Conservation (phyloP, 2,797 vertebrate species). For the Sebastes goodei region DNA sequence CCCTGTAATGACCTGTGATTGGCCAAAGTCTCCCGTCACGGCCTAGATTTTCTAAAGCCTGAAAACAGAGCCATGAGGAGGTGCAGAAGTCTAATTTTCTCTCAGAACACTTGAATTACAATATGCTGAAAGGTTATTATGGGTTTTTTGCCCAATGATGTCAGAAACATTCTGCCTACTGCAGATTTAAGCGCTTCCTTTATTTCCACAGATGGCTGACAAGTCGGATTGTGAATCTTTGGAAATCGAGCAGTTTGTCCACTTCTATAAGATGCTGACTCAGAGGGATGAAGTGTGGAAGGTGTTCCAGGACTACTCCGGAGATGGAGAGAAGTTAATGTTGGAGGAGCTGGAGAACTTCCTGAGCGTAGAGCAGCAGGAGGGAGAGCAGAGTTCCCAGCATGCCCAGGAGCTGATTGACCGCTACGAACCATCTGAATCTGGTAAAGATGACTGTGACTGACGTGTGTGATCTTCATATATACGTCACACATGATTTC, state of each 20-base stretch:
- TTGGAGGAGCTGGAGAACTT: conserved; percentile 91
- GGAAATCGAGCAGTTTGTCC: conserved; percentile 92
- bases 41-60: too few species aligned
- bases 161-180: accelerated
- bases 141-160: too few species aligned
- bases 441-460: conserved; percentile 75
- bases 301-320: conserved; percentile 90
- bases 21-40: too few species aligned
- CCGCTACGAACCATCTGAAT: conserved; percentile 89
- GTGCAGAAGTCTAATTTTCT: too few species aligned
- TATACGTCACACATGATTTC: neutral
- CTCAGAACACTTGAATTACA: too few species aligned
- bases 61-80: too few species aligned
- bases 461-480: neutral
- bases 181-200: neutral
- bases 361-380: conserved; percentile 87
- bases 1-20: too few species aligned
- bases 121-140: too few species aligned
- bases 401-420: conserved; percentile 88
- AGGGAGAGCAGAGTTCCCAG: conserved; percentile 77
- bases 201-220: conserved; percentile 87
- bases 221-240: conserved; percentile 85
- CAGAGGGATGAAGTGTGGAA: conserved; percentile 90
- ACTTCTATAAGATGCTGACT: conserved; percentile 95
- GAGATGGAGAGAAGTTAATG: conserved; percentile 88